These are phyloP conservation scores for Rhyacichthys aspro DNA, from an alignment of 2,797 vertebrate genomes.

Conservation along the genomic window DNA sequence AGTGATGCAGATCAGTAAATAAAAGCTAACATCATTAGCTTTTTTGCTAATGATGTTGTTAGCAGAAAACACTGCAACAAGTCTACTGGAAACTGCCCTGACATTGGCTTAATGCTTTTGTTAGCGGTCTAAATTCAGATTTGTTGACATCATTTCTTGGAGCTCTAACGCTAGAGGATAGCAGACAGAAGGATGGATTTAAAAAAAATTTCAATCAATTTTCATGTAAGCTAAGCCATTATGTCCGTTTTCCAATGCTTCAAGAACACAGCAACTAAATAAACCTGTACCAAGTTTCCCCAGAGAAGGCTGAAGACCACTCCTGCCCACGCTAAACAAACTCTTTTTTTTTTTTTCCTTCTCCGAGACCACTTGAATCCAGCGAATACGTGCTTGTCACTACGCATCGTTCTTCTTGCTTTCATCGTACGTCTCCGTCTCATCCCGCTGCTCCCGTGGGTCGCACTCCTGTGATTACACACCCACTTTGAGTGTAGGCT, in stretches of 20 bases:
- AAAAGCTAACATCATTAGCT: no score
- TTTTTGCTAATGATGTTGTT: no score
- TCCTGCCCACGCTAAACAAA: conserved; percentile 30
- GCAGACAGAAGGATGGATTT: neutral
- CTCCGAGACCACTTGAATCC: conserved; percentile 39
- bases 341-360: conserved; percentile 12
- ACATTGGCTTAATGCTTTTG: no score
- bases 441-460: conserved; percentile 29
- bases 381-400: conserved; percentile 28
- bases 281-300: conserved; percentile 12
- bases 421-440: conserved; percentile 28
- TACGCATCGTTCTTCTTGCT: conserved; percentile 25
- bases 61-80: no score
- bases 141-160: neutral
- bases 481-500: conserved; percentile 14
- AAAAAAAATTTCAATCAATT: neutral
- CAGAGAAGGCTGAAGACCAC: conserved; percentile 15
- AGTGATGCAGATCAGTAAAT: no score
- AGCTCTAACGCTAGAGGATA: neutral
- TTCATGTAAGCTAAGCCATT: neutral
- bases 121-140: no score
- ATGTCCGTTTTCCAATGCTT: neutral
- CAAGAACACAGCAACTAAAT: conserved; percentile 10
- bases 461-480: conserved; percentile 33
- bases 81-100: no score